phyloP scores from a whole-genome alignment of 2,113 vertebrate genomes.

The Phasianus colchicus region DNA sequence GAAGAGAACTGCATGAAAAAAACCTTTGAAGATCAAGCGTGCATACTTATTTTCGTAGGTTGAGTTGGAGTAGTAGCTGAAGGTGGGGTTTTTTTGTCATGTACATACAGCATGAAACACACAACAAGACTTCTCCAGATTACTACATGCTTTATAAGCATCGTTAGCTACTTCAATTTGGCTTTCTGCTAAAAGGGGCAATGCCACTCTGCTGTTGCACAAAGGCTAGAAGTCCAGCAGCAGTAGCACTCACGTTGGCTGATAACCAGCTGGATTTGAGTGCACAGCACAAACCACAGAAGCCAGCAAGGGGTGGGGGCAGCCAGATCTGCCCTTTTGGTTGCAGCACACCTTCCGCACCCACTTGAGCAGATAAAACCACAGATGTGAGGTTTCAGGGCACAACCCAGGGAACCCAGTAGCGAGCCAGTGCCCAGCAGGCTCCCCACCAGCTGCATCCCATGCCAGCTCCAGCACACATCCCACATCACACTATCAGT shows the following conservation, averaged over 20 bases:
- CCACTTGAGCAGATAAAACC: not conserved
- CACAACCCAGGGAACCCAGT: not conserved
- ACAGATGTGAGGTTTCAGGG: not conserved
- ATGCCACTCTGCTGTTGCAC: not conserved
- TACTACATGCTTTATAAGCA: not conserved
- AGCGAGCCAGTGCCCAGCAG: not conserved
- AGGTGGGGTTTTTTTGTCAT: not conserved
- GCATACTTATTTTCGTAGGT: not conserved
- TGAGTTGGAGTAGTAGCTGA: not conserved
- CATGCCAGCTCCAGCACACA: fast-evolving
- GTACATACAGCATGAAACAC: not conserved
- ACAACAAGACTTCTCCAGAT: not conserved
- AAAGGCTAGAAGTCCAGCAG: not conserved
- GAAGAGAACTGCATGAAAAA: conserved; percentile 9
- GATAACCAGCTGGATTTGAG: not conserved
- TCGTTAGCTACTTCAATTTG: not conserved
- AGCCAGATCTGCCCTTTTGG: not conserved
- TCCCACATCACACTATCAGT: not conserved
- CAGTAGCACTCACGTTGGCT: not conserved
- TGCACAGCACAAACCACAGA: not conserved
- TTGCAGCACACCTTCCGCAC: not conserved
- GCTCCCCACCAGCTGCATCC: not conserved
- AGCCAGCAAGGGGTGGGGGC: not conserved
- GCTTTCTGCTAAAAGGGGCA: not conserved
- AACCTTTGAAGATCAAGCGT: conserved; percentile 50